A percentile compares a stretch with the other conserved stretches of the same genome.
phyloP scores from a whole-genome alignment of 2,888 invertebrate genomes.

The Dermolepida albohirtum region DNA sequence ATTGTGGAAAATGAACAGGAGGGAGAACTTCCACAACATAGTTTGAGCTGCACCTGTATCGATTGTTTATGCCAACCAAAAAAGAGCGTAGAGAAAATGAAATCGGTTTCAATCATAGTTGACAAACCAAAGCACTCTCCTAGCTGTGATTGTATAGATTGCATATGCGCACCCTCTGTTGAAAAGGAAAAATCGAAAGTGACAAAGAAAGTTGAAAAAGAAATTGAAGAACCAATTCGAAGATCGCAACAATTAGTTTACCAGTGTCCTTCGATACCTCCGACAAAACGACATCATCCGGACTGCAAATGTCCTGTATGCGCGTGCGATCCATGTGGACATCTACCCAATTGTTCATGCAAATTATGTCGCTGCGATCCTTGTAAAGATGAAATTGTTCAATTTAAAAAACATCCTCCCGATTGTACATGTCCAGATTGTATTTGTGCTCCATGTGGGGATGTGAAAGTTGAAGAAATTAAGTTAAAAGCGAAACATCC shows the following conservation, averaged over 20 bases:
- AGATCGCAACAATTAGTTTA: background rate
- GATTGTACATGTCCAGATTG: conserved; percentile 42
- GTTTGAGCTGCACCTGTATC: conserved; percentile 40
- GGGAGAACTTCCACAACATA: conserved; percentile 21
- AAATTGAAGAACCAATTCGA: background rate
- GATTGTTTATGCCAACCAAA: conserved; percentile 40
- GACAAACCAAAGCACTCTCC: conserved; percentile 24
- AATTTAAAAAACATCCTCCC: conserved; percentile 34
- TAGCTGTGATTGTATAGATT: conserved; percentile 45
- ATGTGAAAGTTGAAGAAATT: conserved; percentile 18
- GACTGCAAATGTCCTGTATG: conserved; percentile 43
- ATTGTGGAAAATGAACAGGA: conserved; percentile 11
- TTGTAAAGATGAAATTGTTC: conserved; percentile 37
- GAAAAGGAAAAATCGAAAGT: background rate
- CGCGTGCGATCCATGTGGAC: conserved; percentile 41
- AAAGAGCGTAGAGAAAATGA: background rate
- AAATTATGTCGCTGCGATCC: conserved; percentile 36
- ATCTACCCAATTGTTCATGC: conserved; percentile 39
- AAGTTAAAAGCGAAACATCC: conserved; percentile 6
- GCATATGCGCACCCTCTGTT: conserved; percentile 35
- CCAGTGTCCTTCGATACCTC: conserved; percentile 27
- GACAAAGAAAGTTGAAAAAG: too few relatives aligned
- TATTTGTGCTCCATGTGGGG: conserved; percentile 33
- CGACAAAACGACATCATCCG: conserved; percentile 35
- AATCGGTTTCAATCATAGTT: background rate